Evolutionary conservation across 2,113 vertebrate genomes (phyloP), one percentile per base, ranked within the genome.

Genomic region (Aleadryas rufinucha): DNA sequence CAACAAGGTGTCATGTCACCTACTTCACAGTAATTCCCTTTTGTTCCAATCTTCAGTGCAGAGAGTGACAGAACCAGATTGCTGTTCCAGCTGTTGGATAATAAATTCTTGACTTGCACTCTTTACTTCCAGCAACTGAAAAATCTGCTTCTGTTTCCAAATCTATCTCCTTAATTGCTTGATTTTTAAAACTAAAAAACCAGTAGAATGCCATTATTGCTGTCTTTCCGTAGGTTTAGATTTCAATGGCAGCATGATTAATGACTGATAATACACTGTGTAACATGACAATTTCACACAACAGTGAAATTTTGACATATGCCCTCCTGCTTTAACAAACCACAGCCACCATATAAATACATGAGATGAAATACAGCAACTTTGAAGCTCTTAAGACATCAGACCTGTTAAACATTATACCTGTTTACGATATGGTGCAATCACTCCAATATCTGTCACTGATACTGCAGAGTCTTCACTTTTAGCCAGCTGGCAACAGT

Each of bases 351-450:
- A 27, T 1, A 13, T 33, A 71, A 81, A 72, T 23, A 16, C 7
- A 20, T 10, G 26, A 68, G 39, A 47, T 12, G 20, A 91, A 77
- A 74, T 5, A 57, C 12, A 78, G 26, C 16, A 76, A 13, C 35
- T 69, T 1, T 4, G 28, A 59, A 42, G 17, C 21, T 47, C 5
- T 35, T 21, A 13, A 70, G n/a, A 41, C 33, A 37, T 20, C 42
- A 44, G 24, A 49, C 10, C 49, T 63, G 18, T 56, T 56, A 37
- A 37, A 70, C 19, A 37, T 60, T 54, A 5, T 95, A 99, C 99
- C 98, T 99, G 99, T 94, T 99, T 99, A 83, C 92, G 98, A 95
- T 99, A 99, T 0, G 99, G 99, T 6, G 99, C 87, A 72, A 99
- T 99, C 79, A 99, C 98, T 22, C 99, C 99, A 13, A 99, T 98